A percentile compares a stretch with the other conserved stretches of the same genome.
phyloP scores from a whole-genome alignment of 2,113 vertebrate species.

The Antechinus stuartii region DNA sequence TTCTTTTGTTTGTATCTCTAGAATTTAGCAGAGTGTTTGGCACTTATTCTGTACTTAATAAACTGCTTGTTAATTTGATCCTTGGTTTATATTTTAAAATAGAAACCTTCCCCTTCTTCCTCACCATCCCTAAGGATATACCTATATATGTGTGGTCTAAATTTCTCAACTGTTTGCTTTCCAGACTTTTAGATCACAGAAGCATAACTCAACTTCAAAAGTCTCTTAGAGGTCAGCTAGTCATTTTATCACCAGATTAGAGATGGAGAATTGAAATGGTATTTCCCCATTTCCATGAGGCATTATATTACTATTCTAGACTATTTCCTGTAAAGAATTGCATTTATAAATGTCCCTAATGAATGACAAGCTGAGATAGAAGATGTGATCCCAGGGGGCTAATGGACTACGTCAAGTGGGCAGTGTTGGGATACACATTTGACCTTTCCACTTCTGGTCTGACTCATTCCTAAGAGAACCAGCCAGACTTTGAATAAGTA shows the following conservation, averaged over 20 bases:
- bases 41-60: neutral
- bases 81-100: neutral
- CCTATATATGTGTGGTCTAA: too few species aligned
- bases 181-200: too few species aligned
- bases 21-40: neutral
- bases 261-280: too few species aligned
- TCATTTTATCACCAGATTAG: too few species aligned
- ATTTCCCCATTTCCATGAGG: neutral
- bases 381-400: neutral
- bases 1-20: neutral
- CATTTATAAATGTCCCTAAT: neutral
- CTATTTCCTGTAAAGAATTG: neutral
- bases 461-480: neutral
- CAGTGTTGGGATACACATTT: neutral
- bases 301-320: neutral
- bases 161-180: too few species aligned
- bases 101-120: neutral
- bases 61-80: neutral
- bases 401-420: neutral
- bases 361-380: neutral
- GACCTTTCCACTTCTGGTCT: neutral
- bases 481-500: neutral
- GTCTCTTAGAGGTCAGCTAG: too few species aligned
- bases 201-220: too few species aligned
- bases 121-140: neutral